Conservation (phyloP, 2,888 invertebrate species). For the Ditylenchus weischeri region DNA sequence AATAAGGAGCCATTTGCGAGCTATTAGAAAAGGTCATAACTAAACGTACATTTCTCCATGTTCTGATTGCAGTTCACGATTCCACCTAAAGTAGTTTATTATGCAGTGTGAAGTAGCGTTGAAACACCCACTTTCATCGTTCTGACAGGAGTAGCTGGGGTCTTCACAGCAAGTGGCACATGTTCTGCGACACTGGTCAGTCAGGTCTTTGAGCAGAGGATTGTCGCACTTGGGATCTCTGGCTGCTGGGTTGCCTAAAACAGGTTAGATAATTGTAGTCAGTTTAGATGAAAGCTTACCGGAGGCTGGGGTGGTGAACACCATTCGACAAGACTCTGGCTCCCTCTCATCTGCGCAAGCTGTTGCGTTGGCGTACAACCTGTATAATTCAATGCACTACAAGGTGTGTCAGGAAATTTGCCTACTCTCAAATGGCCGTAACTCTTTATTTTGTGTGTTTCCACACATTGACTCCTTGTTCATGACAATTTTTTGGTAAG, state of each 20-base stretch:
- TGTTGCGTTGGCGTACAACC: conserved; percentile 33
- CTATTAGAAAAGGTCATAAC: not conserved
- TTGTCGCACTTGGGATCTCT: conserved; percentile 40
- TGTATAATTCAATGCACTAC: too few species aligned
- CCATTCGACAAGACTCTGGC: conserved; percentile 37
- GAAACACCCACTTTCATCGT: conserved; percentile 34
- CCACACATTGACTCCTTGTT: too few species aligned
- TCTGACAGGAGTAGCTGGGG: conserved; percentile 38
- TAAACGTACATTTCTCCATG: conserved; percentile 24
- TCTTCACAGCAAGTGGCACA: conserved; percentile 43
- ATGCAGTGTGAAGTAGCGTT: not conserved
- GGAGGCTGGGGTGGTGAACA: conserved; percentile 33
- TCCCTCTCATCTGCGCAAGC: conserved; percentile 38
- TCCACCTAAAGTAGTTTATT: conserved; percentile 27
- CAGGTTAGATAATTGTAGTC: too few species aligned
- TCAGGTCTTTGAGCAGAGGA: conserved; percentile 37
- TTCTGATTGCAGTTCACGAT: conserved; percentile 40
- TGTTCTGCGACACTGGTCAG: conserved; percentile 41
- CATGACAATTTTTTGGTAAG: too few species aligned
- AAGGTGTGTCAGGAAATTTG: too few species aligned
- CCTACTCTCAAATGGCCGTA: too few species aligned
- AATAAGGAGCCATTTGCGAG: not conserved
- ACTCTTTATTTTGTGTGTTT: too few species aligned
- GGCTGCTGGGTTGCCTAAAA: conserved; percentile 28
- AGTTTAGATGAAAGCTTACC: not conserved